Conservation (phyloP, 2,113 vertebrate species). For the Bos taurus region ARS-UCD2.0 NC_037329.1:38368001-38368500, state of each 20-base stretch:
- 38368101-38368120: constrained; percentile 69
- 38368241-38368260: background rate
- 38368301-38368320: background rate
- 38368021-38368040: constrained; percentile 70
- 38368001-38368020: constrained; percentile 63
- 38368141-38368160: constrained; percentile 32
- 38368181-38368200: constrained; percentile 28
- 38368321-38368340: background rate
- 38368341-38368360: background rate
- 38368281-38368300: background rate
- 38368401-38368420: background rate
- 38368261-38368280: background rate
- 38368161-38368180: constrained; percentile 37
- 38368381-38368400: constrained; percentile 3
- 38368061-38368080: constrained; percentile 73
- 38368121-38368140: constrained; percentile 39
- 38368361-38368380: background rate
- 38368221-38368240: constrained; percentile 27
- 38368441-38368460: background rate
- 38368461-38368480: background rate
- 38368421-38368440: background rate
- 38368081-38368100: constrained; percentile 72
- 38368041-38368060: constrained; percentile 77
- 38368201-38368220: constrained; percentile 19
- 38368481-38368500: background rate